Base-by-base conservation (phyloP, 2,113 vertebrate genomes). In the Cairina moschata region DNA sequence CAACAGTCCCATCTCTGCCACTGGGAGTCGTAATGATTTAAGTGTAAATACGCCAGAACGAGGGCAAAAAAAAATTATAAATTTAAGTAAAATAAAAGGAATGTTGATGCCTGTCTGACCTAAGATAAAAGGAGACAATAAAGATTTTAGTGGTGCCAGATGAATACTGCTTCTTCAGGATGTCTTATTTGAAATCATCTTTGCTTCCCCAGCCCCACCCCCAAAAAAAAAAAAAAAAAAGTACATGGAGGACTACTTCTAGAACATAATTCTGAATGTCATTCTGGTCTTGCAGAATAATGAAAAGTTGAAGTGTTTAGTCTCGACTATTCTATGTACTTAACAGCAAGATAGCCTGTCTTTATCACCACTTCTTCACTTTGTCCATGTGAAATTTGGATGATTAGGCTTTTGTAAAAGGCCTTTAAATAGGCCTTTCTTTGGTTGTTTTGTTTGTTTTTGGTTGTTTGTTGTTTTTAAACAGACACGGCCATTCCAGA, bases 21-120 rank as follows among this genome's bases (percentile, higher is more conserved):
- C 31, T 86, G 89, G 62, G 74, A 95, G 17, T n/a, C 17, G 0
- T 84, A 46, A 67, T 42, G 32, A 59, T 67, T 77, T 67, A 77
- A 74, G 31, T 52, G 34, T 78, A 83, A 84, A 34, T 22, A 59
- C 65, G 60, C 56, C n/a, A 71, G 59, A 69, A 88, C 2, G 32
- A 58, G 50, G 46, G 26, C 26, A 91, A 84, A 21, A 89, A 22
- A 72, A 89, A 40, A 60, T 58, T 58, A 86, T 88, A 83, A 96
- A 62, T 46, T 40, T 7, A 85, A 69, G 16, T 40, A 71, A 87
- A 79, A 87, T 40, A 86, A 83, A 86, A 63, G n/a, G n/a, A 66
- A 34, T 72, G 8, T n/a, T 91, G 86, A 74, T n/a, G 40, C 18
- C 15, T 56, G 4, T 34, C 48, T 93, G 52, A 72, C 7, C 25